Base-by-base conservation (phyloP, 2,113 vertebrate genomes). In the Leucopternis melanops region DNA sequence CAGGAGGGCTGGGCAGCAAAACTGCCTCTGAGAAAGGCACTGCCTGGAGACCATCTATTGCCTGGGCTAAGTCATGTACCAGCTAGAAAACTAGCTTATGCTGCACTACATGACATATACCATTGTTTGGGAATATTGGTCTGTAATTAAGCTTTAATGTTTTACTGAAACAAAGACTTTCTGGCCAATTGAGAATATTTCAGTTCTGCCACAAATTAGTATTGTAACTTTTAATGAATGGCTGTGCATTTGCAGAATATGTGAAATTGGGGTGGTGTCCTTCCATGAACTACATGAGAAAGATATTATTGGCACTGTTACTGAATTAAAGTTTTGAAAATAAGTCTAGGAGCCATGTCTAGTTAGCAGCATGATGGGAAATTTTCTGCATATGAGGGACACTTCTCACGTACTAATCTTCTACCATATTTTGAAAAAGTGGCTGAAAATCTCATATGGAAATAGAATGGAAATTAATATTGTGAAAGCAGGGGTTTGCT, bases 71-170 rank as follows among this genome's bases (percentile, higher is more conserved):
- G 73, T 32, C n/a, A 9, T 3, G 45, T 61, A 42, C 17, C 38
- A 71, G 40, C 71, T 65, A 22, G 80, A 69, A 80, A 61, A 92
- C 1, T 2, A 21, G 71, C 40, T 59, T 44, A 5, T 6, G 0
- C 23, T 73, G 54, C 0, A 0, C 36, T 81, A 8, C 1, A 2
- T 11, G 10, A 36, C 23, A 10, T 9, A 16, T 1, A 0, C 54
- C 8, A 6, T 16, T n/a, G 34, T 34, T 72, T 77, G 54, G 67
- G 58, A 81, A 25, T 62, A n/a, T 38, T 82, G 31, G 8, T 65
- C 70, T 85, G 19, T 80, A 82, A 72, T 85, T 71, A 74, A 62
- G 34, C 61, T 72, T 36, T 13, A 54, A 45, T 29, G 19, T 49
- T 94, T 83, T 44, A 70, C 72, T 82, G 90, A 75, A 58, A 50